Conservation (phyloP, 1,140 invertebrate species). For the Atta cephalotes region DNA sequence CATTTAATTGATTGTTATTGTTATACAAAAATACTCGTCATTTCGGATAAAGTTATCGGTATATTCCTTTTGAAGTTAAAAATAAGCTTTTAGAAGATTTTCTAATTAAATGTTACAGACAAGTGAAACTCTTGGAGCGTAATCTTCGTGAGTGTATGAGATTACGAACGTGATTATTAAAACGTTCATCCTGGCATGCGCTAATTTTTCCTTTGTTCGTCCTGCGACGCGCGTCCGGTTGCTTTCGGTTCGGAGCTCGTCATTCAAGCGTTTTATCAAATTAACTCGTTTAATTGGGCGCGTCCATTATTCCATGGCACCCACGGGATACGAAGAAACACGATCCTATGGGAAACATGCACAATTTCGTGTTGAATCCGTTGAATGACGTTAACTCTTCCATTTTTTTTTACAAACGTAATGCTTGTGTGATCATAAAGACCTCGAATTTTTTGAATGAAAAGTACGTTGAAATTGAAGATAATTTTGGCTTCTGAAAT, state of each 20-base stretch:
- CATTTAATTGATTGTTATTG: not conserved
- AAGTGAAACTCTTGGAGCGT: slow-evolving; percentile 4
- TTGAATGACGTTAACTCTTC: slow-evolving; percentile 14
- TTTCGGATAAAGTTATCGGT: not conserved
- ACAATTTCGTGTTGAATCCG: slow-evolving; percentile 5
- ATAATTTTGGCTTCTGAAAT: not conserved
- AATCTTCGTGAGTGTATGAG: slow-evolving; percentile 37
- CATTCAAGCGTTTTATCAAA: slow-evolving; percentile 75
- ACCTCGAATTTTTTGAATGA: not conserved
- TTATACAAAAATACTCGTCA: not conserved
- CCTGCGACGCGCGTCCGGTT: slow-evolving; percentile 28
- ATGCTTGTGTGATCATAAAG: not conserved
- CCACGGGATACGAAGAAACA: slow-evolving; percentile 57
- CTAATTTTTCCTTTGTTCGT: slow-evolving; percentile 61
- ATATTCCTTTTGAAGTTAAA: not conserved
- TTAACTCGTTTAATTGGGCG: slow-evolving; percentile 80
- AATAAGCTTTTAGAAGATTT: not conserved
- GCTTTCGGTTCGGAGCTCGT: slow-evolving; percentile 23
- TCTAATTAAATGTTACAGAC: not conserved
- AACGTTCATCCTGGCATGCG: slow-evolving; percentile 51
- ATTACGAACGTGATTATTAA: slow-evolving; percentile 62
- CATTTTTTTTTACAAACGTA: not conserved
- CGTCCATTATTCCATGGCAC: slow-evolving; percentile 64
- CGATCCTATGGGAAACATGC: slow-evolving; percentile 67
- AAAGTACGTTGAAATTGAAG: not conserved